Evolutionary conservation across 2,113 vertebrate genomes (phyloP).

Genomic region (Protobothrops mucrosquamatus): DNA sequence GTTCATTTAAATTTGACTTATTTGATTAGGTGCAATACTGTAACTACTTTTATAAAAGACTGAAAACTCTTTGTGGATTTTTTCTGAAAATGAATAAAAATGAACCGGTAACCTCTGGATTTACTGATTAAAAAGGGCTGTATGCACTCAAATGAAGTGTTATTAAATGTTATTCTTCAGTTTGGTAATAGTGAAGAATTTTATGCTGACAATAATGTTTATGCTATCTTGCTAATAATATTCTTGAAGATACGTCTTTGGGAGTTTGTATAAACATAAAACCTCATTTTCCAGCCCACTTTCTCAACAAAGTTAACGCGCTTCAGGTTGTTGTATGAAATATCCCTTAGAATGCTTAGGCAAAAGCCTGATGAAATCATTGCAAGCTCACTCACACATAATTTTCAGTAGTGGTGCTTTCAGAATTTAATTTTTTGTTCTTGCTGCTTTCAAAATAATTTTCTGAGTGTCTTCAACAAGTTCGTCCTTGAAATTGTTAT

Average conservation of each 20-base stretch:
- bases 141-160: neutral
- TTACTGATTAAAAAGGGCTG: neutral
- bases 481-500: neutral
- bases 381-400: neutral
- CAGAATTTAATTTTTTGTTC: neutral
- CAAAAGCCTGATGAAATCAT: neutral
- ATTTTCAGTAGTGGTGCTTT: neutral
- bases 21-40: neutral
- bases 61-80: neutral
- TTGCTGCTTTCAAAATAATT: neutral
- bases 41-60: neutral
- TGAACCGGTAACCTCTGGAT: neutral
- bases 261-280: constrained; percentile 9
- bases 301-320: neutral
- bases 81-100: neutral
- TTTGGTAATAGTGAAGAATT: neutral
- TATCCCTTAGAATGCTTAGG: neutral
- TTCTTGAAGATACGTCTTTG: neutral
- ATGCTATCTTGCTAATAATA: neutral
- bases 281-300: neutral
- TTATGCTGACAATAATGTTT: constrained; percentile 7
- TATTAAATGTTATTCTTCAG: neutral
- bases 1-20: neutral
- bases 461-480: neutral
- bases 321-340: neutral